Evolutionary conservation across 2,113 vertebrate species (phyloP).

Genomic region (Nymphicus hollandicus): DNA sequence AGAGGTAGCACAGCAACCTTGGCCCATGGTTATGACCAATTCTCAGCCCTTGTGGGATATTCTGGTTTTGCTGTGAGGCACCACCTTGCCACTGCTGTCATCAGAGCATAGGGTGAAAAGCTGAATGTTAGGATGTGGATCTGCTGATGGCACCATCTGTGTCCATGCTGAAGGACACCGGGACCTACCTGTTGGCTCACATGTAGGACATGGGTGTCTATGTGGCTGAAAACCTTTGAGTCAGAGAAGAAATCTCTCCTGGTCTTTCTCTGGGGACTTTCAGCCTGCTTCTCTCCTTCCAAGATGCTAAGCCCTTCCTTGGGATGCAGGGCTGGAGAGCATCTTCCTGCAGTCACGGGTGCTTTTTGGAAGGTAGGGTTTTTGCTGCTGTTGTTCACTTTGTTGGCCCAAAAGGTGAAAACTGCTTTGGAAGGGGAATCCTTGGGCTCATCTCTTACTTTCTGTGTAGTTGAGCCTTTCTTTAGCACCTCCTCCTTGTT

Average conservation of each 20-base stretch:
- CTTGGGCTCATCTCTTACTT: not conserved
- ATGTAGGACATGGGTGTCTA: slow-evolving; percentile 67
- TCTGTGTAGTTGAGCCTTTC: not conserved
- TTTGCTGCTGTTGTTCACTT: slow-evolving; percentile 9
- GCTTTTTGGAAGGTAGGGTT: slow-evolving; percentile 5
- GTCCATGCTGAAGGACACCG: not conserved
- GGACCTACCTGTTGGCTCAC: slow-evolving; percentile 71
- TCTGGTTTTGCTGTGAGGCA: not conserved
- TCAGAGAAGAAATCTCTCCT: slow-evolving; percentile 73
- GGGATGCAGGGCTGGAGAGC: not conserved
- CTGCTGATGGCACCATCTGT: not conserved
- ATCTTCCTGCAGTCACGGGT: not conserved
- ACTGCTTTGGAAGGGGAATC: not conserved
- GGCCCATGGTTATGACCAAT: not conserved
- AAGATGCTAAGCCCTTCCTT: not conserved
- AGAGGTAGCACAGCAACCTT: not conserved
- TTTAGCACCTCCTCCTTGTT: not conserved
- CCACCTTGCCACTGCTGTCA: not conserved
- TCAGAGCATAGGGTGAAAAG: not conserved
- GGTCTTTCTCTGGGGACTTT: slow-evolving; percentile 45
- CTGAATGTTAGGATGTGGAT: not conserved
- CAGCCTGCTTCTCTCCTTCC: not conserved
- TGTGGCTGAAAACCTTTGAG: slow-evolving; percentile 50
- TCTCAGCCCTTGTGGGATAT: not conserved
- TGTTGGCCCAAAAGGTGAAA: slow-evolving; percentile 64